phyloP scores from a whole-genome alignment of 2,113 vertebrate genomes.

The Spheniscus mendiculus region DNA sequence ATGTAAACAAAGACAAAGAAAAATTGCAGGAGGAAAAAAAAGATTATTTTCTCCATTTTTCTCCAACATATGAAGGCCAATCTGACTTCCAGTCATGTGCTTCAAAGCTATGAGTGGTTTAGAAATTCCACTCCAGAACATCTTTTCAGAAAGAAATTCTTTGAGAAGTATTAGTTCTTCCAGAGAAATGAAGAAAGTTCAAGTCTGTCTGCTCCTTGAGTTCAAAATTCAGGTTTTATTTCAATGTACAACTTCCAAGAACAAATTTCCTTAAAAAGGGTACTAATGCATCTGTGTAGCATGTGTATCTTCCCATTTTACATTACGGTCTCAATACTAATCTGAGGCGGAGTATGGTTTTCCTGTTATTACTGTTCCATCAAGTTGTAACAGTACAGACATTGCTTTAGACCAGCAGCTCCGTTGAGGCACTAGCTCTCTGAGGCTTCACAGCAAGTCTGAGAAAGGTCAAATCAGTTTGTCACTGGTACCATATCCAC shows the following conservation, averaged over 20 bases:
- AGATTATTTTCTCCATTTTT: background rate
- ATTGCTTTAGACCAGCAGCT: background rate
- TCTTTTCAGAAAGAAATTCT: background rate
- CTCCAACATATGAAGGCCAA: background rate
- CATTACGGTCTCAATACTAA: background rate
- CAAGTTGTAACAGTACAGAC: background rate
- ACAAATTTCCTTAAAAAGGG: background rate
- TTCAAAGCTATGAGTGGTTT: background rate
- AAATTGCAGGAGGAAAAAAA: background rate
- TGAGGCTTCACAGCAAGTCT: background rate
- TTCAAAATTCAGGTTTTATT: background rate
- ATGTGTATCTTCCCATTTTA: background rate
- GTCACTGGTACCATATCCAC: background rate
- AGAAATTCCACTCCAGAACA: background rate
- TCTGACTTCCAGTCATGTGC: background rate
- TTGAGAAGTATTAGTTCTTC: background rate
- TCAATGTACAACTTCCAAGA: background rate
- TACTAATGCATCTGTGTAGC: background rate
- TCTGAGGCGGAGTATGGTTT: background rate
- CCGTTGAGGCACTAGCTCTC: background rate
- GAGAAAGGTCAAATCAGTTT: slow-evolving; percentile 1
- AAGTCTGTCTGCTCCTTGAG: background rate
- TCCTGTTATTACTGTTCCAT: background rate
- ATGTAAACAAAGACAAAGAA: background rate
- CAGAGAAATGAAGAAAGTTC: background rate